A percentile compares a stretch with the other conserved stretches of the same genome.
Evolutionary conservation across 2,888 invertebrate species (phyloP).

Genomic region (Galeruca laticollis): DNA sequence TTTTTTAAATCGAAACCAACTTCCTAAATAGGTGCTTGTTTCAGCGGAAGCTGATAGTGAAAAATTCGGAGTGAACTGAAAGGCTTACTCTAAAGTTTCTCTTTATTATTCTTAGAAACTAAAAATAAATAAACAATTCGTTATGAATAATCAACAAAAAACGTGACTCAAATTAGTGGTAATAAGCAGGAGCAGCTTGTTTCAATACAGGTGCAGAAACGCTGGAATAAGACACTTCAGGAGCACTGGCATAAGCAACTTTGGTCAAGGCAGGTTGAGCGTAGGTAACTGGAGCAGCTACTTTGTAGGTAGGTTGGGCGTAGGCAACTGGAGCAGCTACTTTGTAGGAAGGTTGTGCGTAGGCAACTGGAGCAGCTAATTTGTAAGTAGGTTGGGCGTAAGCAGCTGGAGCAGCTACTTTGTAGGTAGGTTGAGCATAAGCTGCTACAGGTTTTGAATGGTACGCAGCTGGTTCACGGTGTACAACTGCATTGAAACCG

Average conservation of each 20-base stretch:
- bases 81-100: neutral
- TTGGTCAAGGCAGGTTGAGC: conserved; percentile 6
- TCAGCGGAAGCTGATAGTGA: no score
- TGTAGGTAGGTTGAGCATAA: conserved; percentile 28
- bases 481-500: conserved; percentile 70
- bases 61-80: no score
- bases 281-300: no score
- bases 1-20: no score
- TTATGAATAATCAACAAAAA: neutral
- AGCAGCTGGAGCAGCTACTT: conserved; percentile 30
- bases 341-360: conserved; percentile 58
- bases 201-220: conserved; percentile 19
- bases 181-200: conserved; percentile 10
- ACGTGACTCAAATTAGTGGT: conserved; percentile 8
- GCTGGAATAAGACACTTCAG: conserved; percentile 34
- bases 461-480: conserved; percentile 63
- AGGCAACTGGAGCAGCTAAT: conserved; percentile 55
- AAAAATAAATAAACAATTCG: conserved; percentile 21
- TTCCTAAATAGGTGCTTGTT: no score
- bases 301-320: conserved; percentile 13
- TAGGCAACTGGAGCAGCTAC: conserved; percentile 49
- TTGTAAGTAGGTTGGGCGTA: conserved; percentile 28
- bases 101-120: conserved; percentile 10
- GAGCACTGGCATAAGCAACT: conserved; percentile 27
- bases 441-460: conserved; percentile 58